Evolutionary conservation across 23 tunicate genomes (phyloP).

Genomic region (Trididemnum clinides): DNA sequence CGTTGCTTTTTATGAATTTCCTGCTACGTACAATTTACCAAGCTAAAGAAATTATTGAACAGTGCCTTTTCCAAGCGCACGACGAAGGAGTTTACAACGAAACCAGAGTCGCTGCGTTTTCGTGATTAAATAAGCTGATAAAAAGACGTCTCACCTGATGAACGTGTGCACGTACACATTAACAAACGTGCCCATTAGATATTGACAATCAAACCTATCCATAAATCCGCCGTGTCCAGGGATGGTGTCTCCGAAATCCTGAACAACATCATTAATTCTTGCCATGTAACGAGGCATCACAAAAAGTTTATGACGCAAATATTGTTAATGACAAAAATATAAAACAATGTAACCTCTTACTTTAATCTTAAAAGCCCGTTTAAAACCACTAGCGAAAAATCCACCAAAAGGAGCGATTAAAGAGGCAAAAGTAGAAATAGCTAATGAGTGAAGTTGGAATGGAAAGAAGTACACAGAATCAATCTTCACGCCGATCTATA

Average conservation of each 20-base stretch:
- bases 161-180: slow-evolving; percentile 85
- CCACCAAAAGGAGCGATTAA: slow-evolving; percentile 98
- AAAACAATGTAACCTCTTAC: slow-evolving; percentile 9
- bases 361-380: slow-evolving; percentile 97
- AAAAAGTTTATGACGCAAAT: background rate
- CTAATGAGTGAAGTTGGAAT: slow-evolving; percentile 84
- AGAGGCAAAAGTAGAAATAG: slow-evolving; percentile 74
- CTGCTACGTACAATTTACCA: no score
- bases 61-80: no score
- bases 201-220: slow-evolving; percentile 99
- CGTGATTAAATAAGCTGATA: no score
- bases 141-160: slow-evolving; percentile 79
- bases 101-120: no score
- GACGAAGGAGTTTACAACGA: no score
- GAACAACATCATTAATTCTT: no score
- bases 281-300: background rate
- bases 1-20: no score
- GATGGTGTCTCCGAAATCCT: slow-evolving; percentile 98
- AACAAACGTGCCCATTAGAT: slow-evolving; percentile 89
- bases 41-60: no score
- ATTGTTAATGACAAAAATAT: background rate
- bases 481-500: slow-evolving; percentile 22
- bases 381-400: slow-evolving; percentile 98
- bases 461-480: slow-evolving; percentile 54
- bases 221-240: slow-evolving; percentile 99